phyloP scores from a whole-genome alignment of 1,140 invertebrate genomes.

The Hestina assimilis region DNA sequence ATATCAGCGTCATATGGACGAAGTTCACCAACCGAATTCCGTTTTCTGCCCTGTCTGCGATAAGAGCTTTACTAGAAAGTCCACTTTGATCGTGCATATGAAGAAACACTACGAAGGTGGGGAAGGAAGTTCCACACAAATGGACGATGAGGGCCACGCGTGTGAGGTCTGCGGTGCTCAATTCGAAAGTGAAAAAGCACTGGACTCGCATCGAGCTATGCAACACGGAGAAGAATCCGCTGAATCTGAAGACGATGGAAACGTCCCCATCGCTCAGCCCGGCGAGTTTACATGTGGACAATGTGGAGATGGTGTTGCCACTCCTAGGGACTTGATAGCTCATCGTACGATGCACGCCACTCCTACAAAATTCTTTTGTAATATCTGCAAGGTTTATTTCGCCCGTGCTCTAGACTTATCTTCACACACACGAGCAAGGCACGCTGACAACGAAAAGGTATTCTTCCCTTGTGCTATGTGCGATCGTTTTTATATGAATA shows the following conservation, averaged over 20 bases:
- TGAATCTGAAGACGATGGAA: constrained; percentile 62
- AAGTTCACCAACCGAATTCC: constrained; percentile 64
- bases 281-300: constrained; percentile 71
- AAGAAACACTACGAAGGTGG: constrained; percentile 72
- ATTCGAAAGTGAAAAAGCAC: constrained; percentile 43
- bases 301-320: constrained; percentile 69
- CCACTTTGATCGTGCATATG: constrained; percentile 77
- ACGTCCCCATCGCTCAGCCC: constrained; percentile 37
- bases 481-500: constrained; percentile 75
- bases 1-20: constrained; percentile 79
- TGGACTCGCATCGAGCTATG: constrained; percentile 42
- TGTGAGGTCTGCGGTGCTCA: constrained; percentile 62
- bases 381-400: constrained; percentile 80
- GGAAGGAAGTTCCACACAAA: constrained; percentile 47
- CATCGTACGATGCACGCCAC: constrained; percentile 73
- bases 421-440: constrained; percentile 78
- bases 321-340: constrained; percentile 64
- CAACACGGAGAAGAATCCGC: constrained; percentile 57
- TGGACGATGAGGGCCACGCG: constrained; percentile 43
- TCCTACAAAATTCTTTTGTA: constrained; percentile 75
- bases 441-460: constrained; percentile 71
- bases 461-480: constrained; percentile 77
- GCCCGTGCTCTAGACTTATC: constrained; percentile 76
- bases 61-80: constrained; percentile 78
- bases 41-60: constrained; percentile 78